Percentiles rank a stretch among this genome's conserved stretches.
Evolutionary conservation across 1,140 invertebrate genomes (phyloP).

Genomic region (Asobara japonica): DNA sequence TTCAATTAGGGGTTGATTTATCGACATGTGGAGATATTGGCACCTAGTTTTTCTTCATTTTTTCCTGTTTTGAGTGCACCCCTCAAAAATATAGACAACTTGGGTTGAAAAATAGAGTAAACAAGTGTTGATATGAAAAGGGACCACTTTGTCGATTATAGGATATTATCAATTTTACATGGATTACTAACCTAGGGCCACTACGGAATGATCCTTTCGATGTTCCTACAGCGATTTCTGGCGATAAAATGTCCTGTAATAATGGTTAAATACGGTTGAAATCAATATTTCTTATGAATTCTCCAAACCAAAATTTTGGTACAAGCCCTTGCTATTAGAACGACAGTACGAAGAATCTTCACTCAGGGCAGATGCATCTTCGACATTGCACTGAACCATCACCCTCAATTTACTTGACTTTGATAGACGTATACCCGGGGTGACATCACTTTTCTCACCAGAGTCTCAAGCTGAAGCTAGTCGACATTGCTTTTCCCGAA

Average conservation of each 20-base stretch:
- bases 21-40: not conserved
- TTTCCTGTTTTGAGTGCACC: no score
- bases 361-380: constrained; percentile 9
- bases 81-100: no score
- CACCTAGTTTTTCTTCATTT: not conserved
- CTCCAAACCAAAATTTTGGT: not conserved
- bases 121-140: no score
- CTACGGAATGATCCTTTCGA: no score
- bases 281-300: not conserved
- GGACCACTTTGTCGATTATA: no score
- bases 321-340: not conserved
- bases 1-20: constrained; percentile 5
- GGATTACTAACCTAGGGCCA: no score
- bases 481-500: constrained; percentile 15
- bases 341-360: not conserved
- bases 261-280: no score
- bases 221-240: no score
- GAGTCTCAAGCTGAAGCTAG: constrained; percentile 1
- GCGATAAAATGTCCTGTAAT: no score
- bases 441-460: constrained; percentile 37
- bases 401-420: constrained; percentile 36
- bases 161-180: no score
- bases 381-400: not conserved
- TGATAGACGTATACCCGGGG: constrained; percentile 45
- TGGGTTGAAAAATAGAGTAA: no score